Base-by-base conservation (phyloP, 2,888 invertebrate species). In the Oconnorella tubifera region DNA sequence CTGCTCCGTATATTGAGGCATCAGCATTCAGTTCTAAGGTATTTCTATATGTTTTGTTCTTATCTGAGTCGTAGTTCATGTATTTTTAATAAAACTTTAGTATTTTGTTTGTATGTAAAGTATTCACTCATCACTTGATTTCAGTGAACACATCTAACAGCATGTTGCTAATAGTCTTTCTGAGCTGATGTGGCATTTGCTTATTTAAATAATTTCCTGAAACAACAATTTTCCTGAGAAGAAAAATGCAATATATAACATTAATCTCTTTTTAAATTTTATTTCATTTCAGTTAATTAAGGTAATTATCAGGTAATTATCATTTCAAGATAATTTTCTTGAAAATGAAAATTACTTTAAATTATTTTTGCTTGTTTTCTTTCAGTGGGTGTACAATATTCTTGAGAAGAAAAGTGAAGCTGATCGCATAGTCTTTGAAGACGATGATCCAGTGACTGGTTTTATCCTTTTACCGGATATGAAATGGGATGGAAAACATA, bases 371-470 rank as follows among this genome's bases (percentile, higher is more conserved):
- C 14, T 51, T 33, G 29, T 33, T 87, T 87, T 27, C n/a, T n/a
- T n/a, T n/a, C 83, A 96, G 92, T 99, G 99, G 99, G 90, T 98
- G 0, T 90, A 92, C 81, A 99, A 99, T 81, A 93, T 99, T 68
- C 82, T 99, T 61, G 90, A 93, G 63, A 92, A 93, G 76, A 92
- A 90, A 80, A 88, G 89, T 56, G 99, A 99, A 84, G 84, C 85
- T 1, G 96, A 98, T 29, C 87, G 92, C 69, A 89, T 99, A 57
- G 85, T 95, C 3, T 90, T 87, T 79, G 90, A 92, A 80, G 91
- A 93, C 80, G 75, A 85, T 3, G 88, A 92, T 78, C 87, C 89
- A 1, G 86, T 87, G 55, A 87, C 59, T 19, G 81, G 79, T 0
- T 98, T 73, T 49, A 84, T 98, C 19, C 82, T 99, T 19, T 77